phyloP scores from a whole-genome alignment of 2,888 invertebrate genomes.

The Tuberolachnus salignus region DNA sequence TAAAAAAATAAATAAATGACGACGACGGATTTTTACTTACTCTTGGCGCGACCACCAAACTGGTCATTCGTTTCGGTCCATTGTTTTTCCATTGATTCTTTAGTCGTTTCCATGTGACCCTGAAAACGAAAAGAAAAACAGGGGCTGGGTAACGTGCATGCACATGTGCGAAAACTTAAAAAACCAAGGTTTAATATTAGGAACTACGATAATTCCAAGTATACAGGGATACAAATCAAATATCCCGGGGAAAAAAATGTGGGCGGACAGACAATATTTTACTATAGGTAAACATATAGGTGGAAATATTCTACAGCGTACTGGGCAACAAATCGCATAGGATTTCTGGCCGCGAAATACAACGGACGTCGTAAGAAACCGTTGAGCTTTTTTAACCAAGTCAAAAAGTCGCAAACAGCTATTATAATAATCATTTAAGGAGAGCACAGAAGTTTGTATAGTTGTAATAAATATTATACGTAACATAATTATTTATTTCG shows the following conservation, averaged over 20 bases:
- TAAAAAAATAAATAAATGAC: too few species aligned
- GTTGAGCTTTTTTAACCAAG: too few species aligned
- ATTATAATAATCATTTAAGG: too few species aligned
- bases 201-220: background rate
- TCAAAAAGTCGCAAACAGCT: too few species aligned
- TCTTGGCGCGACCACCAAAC: constrained; percentile 87
- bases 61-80: constrained; percentile 88
- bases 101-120: constrained; percentile 84
- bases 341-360: constrained; percentile 6
- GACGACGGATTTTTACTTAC: constrained; percentile 68
- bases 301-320: background rate
- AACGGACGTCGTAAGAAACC: too few species aligned
- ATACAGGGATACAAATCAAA: too few species aligned
- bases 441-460: too few species aligned
- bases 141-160: constrained; percentile 32
- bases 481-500: too few species aligned
- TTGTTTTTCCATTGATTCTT: constrained; percentile 83
- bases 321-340: background rate
- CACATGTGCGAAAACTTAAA: constrained; percentile 27
- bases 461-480: too few species aligned
- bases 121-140: constrained; percentile 64
- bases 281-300: background rate
- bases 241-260: background rate
- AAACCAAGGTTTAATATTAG: background rate
- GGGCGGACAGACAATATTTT: too few species aligned